Evolutionary conservation across 2,888 invertebrate genomes (phyloP).

Genomic region (Drosophila paranaensis): DNA sequence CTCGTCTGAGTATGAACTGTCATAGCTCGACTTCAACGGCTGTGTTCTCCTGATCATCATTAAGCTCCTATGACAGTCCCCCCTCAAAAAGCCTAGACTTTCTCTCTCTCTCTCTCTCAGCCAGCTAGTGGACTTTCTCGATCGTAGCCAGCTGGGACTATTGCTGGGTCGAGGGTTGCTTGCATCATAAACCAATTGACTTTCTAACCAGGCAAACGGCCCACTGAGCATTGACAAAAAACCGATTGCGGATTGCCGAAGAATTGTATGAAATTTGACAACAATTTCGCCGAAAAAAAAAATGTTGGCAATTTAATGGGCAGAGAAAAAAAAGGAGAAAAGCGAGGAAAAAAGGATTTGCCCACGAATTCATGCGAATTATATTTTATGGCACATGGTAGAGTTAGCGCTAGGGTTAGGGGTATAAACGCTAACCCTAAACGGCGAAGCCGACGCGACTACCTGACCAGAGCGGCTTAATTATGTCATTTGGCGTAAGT

Average conservation of each 20-base stretch:
- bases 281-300: conserved; percentile 45
- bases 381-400: conserved; percentile 57
- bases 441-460: conserved; percentile 14
- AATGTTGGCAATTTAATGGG: conserved; percentile 54
- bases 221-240: conserved; percentile 48
- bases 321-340: conserved; percentile 26
- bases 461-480: conserved; percentile 64
- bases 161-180: conserved; percentile 20
- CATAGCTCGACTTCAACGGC: too few species aligned
- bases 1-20: too few species aligned
- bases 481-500: conserved; percentile 79
- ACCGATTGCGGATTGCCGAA: conserved; percentile 39
- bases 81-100: too few species aligned
- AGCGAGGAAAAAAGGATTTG: conserved; percentile 62
- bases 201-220: conserved; percentile 55
- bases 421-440: conserved; percentile 44
- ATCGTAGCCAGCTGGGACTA: neutral
- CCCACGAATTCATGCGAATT: conserved; percentile 68
- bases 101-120: too few species aligned
- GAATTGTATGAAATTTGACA: conserved; percentile 37
- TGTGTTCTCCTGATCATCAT: too few species aligned
- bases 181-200: conserved; percentile 75
- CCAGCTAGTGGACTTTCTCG: neutral
- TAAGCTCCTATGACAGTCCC: too few species aligned
- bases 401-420: conserved; percentile 44